Percentiles rank a stretch among this genome's conserved stretches.
phyloP scores from a whole-genome alignment of 2,888 invertebrate species.

The Plebejus argus region DNA sequence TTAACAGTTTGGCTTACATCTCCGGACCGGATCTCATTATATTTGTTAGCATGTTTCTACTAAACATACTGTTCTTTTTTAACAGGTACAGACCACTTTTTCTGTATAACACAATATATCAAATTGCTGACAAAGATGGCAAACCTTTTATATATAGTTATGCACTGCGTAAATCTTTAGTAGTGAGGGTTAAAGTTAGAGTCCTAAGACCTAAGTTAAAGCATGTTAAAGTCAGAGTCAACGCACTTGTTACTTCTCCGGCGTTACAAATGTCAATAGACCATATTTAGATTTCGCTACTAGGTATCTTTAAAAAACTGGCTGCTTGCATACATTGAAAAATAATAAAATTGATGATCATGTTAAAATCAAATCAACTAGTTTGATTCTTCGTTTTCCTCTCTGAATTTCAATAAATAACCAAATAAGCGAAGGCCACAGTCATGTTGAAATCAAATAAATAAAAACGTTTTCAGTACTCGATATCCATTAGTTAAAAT shows the following conservation, averaged over 20 bases:
- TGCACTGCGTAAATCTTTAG: no score
- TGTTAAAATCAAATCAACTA: background rate
- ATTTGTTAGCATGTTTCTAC: background rate
- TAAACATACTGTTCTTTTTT: background rate
- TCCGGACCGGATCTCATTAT: slow-evolving; percentile 12
- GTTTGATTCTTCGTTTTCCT: background rate
- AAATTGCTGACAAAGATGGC: no score
- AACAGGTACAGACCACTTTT: background rate
- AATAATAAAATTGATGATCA: background rate
- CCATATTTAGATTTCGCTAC: no score
- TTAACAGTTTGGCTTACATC: slow-evolving; percentile 1
- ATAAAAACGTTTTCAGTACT: slow-evolving; percentile 7
- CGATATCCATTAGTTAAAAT: slow-evolving; percentile 24
- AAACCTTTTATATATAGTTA: no score
- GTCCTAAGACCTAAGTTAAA: no score
- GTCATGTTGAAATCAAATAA: background rate
- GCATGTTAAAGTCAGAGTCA: no score
- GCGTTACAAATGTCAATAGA: no score
- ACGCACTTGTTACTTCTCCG: no score
- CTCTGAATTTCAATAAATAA: background rate
- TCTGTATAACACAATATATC: background rate
- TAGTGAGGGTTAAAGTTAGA: no score
- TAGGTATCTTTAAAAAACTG: no score
- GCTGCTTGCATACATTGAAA: no score
- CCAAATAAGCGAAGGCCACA: background rate